phyloP scores from a whole-genome alignment of 2,797 vertebrate genomes.

The Etheostoma nigrum region DNA sequence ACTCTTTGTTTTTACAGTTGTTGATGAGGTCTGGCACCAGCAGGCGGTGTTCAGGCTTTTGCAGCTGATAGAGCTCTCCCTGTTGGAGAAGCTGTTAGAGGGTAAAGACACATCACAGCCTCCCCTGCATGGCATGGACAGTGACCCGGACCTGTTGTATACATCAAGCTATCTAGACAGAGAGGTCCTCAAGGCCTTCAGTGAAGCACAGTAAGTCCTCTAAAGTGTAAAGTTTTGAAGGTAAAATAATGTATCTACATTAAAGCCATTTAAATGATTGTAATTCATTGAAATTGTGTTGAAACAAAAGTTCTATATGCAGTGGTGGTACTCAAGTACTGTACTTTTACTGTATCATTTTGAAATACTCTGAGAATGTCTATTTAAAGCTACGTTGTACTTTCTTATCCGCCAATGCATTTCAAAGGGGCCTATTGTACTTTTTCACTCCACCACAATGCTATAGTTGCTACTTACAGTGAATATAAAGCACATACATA shows the following conservation, averaged over 20 bases:
- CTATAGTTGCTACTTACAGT: neutral
- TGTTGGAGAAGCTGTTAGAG: constrained; percentile 92
- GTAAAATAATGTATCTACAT: neutral
- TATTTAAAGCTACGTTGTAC: too few relatives aligned
- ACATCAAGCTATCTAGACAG: constrained; percentile 93
- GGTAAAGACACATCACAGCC: constrained; percentile 75
- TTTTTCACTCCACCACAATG: neutral
- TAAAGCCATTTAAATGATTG: neutral
- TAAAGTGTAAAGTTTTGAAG: too few relatives aligned
- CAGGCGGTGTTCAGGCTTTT: constrained; percentile 93
- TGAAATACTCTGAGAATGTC: neutral
- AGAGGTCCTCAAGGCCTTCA: constrained; percentile 96
- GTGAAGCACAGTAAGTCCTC: constrained; percentile 93
- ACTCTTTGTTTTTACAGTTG: constrained; percentile 81
- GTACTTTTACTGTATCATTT: neutral
- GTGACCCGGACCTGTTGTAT: constrained; percentile 84
- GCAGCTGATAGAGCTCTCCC: constrained; percentile 95
- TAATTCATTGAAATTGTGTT: neutral
- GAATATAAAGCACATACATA: neutral
- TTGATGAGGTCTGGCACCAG: constrained; percentile 95
- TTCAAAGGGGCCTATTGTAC: neutral
- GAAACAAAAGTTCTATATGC: neutral
- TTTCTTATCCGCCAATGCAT: neutral
- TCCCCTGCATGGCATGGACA: constrained; percentile 82
- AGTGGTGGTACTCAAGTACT: neutral